phyloP scores from a whole-genome alignment of 2,888 invertebrate species.

The Leptarthrus brevirostris region DNA sequence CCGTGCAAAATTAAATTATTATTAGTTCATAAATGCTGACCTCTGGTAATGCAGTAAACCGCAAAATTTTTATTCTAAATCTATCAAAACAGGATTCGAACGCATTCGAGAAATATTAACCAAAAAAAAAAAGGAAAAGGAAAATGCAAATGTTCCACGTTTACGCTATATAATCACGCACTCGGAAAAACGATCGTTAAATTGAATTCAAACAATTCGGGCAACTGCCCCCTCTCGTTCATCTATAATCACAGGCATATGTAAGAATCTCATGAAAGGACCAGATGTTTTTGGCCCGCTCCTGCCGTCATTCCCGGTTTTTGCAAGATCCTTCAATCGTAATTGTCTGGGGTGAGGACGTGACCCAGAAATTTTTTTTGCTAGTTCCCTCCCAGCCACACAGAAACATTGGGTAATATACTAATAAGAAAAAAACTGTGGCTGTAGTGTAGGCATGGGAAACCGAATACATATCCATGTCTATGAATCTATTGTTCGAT shows the following conservation, averaged over 20 bases:
- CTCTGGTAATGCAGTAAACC: too few relatives aligned
- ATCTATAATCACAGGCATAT: neutral
- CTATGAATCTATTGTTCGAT: conserved; percentile 1
- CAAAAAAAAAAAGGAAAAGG: too few relatives aligned
- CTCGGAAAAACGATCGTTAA: neutral
- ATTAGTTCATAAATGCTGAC: too few relatives aligned
- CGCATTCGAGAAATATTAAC: too few relatives aligned
- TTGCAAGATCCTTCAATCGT: conserved; percentile 22
- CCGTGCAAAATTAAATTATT: too few relatives aligned
- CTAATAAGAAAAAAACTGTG: too few relatives aligned
- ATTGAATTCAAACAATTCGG: conserved; percentile 8
- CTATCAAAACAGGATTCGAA: too few relatives aligned
- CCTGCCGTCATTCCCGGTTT: neutral
- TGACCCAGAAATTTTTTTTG: conserved; percentile 27
- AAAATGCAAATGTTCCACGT: too few relatives aligned
- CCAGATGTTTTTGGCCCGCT: neutral
- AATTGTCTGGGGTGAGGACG: conserved; percentile 14
- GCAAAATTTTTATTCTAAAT: too few relatives aligned
- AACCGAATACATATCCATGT: conserved; percentile 12
- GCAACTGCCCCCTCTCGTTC: neutral
- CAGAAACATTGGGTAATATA: too few relatives aligned
- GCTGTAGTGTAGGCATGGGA: neutral
- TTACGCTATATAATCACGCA: neutral
- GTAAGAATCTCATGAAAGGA: neutral
- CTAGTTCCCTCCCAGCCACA: neutral